Evolutionary conservation across 2,113 vertebrate species (phyloP), one percentile per base, ranked within the genome.

Genomic region (Anarrhichthys ocellatus): DNA sequence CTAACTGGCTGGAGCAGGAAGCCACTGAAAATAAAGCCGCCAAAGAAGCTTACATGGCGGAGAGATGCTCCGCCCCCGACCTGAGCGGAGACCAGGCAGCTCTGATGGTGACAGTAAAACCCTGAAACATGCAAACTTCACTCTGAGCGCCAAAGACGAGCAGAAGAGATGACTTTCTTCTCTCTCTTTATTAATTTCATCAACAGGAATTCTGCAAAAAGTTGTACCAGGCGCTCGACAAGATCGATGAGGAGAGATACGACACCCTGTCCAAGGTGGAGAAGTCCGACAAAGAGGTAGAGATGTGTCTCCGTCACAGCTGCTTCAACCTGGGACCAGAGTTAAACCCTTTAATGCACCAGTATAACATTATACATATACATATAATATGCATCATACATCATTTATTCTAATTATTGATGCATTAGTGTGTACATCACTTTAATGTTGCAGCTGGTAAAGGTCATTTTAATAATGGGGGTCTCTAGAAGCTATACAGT

Each of bases 241-340:
- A 91, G 10, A 94, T 97, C 9, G 98, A 99, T 93, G 97, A 99
- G 83, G 96, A 97, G 24, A 96, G 97, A 75, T 99, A 99, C 0
- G 97, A 99, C 81, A 83, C 95, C 78, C 96, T 96, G 83, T 56
- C 94, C 79, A 98, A 95, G 92, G 95, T 97, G 61, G 75, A 85
- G 75, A 99, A 99, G 91, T 81, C 94, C 27, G 90, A 46, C 82
- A 98, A 97, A 89, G 98, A 99, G 97, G 97, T 99, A 77, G 32
- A 50, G 11, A n/a, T 2, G 42, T 14, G 42, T 44, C 42, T 44
- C 42, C 36, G 36, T 36, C 4, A 29, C 29, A 29, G 34, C 34
- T 36, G 34, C 34, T 36, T 5, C 34, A 36, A 36, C 34, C 34
- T 36, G 3, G 29, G 29, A 29, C 29, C 29, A 36, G 36, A 36